Evolutionary conservation across 2,888 invertebrate species (phyloP).

Genomic region (Erebia epiphron): DNA sequence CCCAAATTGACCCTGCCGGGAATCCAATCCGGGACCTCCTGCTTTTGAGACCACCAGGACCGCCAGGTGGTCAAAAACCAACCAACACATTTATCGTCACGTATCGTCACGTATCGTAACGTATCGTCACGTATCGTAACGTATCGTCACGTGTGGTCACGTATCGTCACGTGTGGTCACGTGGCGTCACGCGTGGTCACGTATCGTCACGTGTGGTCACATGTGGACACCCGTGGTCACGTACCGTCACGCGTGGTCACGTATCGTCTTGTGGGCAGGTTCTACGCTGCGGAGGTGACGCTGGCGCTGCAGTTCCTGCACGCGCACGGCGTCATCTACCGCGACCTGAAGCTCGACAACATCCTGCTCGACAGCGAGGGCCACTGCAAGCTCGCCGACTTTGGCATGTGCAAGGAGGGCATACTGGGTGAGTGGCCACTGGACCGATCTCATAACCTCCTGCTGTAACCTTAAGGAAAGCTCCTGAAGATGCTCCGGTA

Average conservation of each 20-base stretch:
- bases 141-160: too few relatives aligned
- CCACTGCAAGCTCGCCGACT: constrained; percentile 96
- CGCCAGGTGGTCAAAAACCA: too few relatives aligned
- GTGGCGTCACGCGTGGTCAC: too few relatives aligned
- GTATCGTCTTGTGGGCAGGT: constrained; percentile 53
- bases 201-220: too few relatives aligned
- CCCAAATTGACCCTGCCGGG: too few relatives aligned
- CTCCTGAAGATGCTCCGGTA: too few relatives aligned
- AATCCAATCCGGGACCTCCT: too few relatives aligned
- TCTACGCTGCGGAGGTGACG: constrained; percentile 99
- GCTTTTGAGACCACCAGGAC: too few relatives aligned
- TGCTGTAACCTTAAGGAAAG: constrained; percentile 75
- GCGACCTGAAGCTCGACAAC: constrained; percentile 99
- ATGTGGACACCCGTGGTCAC: too few relatives aligned
- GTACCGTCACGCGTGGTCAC: too few relatives aligned
- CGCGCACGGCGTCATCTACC: constrained; percentile 97
- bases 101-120: background rate
- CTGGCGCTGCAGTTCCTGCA: constrained; percentile 98
- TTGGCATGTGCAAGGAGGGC: constrained; percentile 99
- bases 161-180: too few relatives aligned
- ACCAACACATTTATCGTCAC: background rate
- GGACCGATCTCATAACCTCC: constrained; percentile 73
- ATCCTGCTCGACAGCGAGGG: constrained; percentile 98
- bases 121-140: too few relatives aligned
- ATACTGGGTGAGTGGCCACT: constrained; percentile 84